A percentile compares a stretch with the other conserved stretches of the same genome.
These are phyloP conservation scores for Apostichopus parvimensis DNA, from an alignment of 35 echinoderm and acorn worm genomes.

Conservation along the genomic window DNA sequence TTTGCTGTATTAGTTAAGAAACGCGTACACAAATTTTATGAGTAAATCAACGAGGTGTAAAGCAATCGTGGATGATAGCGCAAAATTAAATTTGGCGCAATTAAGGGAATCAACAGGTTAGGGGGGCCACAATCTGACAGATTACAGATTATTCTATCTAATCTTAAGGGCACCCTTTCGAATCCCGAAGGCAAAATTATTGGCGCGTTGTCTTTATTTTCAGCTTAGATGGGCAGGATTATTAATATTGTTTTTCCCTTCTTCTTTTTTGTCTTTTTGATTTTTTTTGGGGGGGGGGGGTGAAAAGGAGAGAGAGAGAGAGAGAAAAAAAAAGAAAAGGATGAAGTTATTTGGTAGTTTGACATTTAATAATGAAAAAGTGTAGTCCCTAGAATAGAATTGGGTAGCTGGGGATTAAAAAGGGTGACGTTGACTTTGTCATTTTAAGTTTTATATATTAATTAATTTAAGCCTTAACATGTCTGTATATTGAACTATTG, in stretches of 20 bases:
- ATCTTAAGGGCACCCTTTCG: not conserved
- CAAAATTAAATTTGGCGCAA: slow-evolving; percentile 34
- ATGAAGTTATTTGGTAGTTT: not conserved
- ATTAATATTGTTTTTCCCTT: not conserved
- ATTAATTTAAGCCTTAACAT: too few species aligned
- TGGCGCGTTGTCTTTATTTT: not conserved
- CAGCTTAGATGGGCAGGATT: not conserved
- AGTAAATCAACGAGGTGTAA: not conserved
- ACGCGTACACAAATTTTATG: not conserved
- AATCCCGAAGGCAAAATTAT: not conserved
- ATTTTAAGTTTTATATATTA: too few species aligned
- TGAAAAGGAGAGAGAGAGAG: not conserved
- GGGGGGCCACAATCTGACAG: slow-evolving; percentile 11
- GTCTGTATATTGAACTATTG: not conserved
- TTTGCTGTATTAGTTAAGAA: not conserved
- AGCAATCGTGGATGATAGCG: not conserved
- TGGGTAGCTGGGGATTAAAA: not conserved
- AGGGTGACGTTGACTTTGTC: too few species aligned
- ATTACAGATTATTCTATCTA: not conserved
- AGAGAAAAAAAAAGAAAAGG: not conserved
- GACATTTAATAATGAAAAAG: not conserved
- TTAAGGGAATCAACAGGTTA: slow-evolving; percentile 38
- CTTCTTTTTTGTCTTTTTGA: too few species aligned
- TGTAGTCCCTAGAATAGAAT: not conserved
- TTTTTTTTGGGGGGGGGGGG: too few species aligned